Conservation (phyloP, 2,888 invertebrate species). For the Sinelater perroti region DNA sequence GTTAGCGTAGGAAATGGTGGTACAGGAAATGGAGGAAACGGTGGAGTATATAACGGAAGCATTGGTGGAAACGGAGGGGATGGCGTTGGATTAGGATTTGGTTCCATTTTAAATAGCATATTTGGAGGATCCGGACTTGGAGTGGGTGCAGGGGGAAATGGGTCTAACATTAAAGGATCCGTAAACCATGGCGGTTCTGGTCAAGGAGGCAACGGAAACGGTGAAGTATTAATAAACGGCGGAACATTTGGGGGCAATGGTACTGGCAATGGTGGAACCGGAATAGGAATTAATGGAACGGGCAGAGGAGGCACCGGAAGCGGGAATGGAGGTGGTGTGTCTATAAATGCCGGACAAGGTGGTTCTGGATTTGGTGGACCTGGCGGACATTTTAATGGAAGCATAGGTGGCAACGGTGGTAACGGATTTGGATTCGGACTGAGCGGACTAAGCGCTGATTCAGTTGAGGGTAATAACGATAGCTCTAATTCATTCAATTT, state of each 20-base stretch:
- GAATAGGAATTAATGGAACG: not conserved
- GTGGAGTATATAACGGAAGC: not conserved
- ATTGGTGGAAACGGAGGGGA: not conserved
- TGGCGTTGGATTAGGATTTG: not conserved
- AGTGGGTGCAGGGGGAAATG: conserved; percentile 1
- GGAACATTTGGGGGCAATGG: conserved; percentile 1
- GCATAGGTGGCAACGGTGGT: not conserved
- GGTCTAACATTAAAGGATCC: not conserved
- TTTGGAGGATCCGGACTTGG: not conserved
- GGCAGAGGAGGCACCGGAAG: not conserved
- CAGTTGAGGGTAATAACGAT: not conserved
- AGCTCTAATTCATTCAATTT: not conserved
- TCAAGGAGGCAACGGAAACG: not conserved
- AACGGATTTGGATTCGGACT: not conserved
- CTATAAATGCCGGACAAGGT: not conserved
- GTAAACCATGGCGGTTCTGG: not conserved
- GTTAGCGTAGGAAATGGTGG: not conserved
- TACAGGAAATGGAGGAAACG: not conserved
- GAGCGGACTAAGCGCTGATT: not conserved
- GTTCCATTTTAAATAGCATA: not conserved
- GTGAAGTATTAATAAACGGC: not conserved
- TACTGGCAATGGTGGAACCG: not conserved
- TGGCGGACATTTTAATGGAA: not conserved
- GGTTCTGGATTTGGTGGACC: not conserved
- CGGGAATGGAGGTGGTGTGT: not conserved